A percentile compares a stretch with the other conserved stretches of the same genome.
Conservation (phyloP, 64 coral and sea anemone species). For the Hydrozoanthus tunicans region DNA sequence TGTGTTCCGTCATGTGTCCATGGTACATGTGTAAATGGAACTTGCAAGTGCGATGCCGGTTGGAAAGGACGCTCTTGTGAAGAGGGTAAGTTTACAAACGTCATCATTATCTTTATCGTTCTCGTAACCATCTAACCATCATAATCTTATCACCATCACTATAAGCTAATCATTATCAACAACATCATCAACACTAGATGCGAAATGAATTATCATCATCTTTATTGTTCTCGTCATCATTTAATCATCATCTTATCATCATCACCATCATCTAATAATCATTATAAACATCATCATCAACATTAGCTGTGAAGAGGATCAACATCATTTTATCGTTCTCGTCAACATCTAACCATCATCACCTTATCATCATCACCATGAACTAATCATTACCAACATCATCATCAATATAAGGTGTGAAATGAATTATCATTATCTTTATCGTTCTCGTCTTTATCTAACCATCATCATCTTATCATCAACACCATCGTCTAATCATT, state of each 20-base stretch:
- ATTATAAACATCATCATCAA: too few relatives aligned
- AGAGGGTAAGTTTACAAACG: background rate
- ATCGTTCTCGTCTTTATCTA: background rate
- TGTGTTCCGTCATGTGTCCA: slow-evolving; percentile 12
- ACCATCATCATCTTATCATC: background rate
- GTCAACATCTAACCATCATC: background rate
- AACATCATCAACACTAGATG: too few relatives aligned
- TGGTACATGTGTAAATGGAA: slow-evolving; percentile 27
- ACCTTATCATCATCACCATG: background rate
- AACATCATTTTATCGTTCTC: too few relatives aligned
- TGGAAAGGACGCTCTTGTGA: slow-evolving; percentile 32
- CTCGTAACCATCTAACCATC: background rate
- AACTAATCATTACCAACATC: too few relatives aligned
- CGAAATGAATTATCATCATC: too few relatives aligned
- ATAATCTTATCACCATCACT: background rate
- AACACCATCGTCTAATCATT: background rate
- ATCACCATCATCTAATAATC: background rate
- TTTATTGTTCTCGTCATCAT: background rate
- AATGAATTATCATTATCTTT: background rate
- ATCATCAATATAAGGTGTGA: too few relatives aligned
- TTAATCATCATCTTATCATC: background rate
- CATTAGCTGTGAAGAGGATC: too few relatives aligned
- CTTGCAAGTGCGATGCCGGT: slow-evolving; percentile 20
- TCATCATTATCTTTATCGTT: background rate
- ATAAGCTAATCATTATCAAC: background rate